Evolutionary conservation across 2,113 vertebrate genomes (phyloP), one percentile per base, ranked within the genome.

Genomic region (Catharus fuscescens): DNA sequence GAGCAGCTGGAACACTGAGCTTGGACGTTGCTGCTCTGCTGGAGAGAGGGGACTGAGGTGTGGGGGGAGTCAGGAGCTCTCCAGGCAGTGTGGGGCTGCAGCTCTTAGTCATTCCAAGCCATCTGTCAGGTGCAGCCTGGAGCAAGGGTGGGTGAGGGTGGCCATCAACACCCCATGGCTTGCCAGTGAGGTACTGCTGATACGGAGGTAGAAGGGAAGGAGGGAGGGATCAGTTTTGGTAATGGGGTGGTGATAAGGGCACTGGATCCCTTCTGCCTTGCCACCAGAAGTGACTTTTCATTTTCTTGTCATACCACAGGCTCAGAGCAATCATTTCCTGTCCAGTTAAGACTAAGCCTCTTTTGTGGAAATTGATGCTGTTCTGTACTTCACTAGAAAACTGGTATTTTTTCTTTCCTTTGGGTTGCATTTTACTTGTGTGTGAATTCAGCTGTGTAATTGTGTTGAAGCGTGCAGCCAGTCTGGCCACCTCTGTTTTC

Each of bases 61-160:
- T 54, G 64, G 76, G 80, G 66, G 50, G 64, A 47, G 60, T 29
- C 34, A 52, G 38, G 32, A 60, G 4, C 24, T 31, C 42, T 29
- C 40, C 5, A 10, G 71, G 34, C 76, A 70, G 29, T 20, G 40
- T 2, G 5, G 81, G 82, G 59, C 38, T 70, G 29, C 47, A 66
- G 76, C 64, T 80, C 54, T 69, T 14, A 0, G 21, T 10, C 48
- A 40, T 38, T 54, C 67, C 61, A 14, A 45, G 56, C 66, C 52
- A 38, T 70, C 88, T 47, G 0, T 31, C 66, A 72, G n/a, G 13
- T 69, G 31, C 85, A 65, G 57, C n/a, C 57, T 67, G 92, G 38
- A 92, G 42, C 67, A 47, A 91, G 88, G 95, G 88, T 94, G 94
- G 94, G 86, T 88, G 62, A 80, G 77, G 52, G 38, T 73, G 79